These are phyloP conservation scores for Harpagoxenus sublaevis DNA, from an alignment of 2,888 invertebrate species.

Conservation along the genomic window DNA sequence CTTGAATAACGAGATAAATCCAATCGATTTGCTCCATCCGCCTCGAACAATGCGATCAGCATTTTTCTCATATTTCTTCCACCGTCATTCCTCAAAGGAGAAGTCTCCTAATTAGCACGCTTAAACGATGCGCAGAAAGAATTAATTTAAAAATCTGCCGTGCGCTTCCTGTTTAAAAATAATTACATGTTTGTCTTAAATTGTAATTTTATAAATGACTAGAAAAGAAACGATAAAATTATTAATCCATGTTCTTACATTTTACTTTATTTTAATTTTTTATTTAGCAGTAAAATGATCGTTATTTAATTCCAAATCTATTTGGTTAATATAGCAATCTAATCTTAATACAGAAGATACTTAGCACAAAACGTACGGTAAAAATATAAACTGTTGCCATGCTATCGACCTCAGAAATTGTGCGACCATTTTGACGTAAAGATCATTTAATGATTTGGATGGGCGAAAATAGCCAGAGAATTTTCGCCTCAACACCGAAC, in stretches of 20 bases:
- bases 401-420: neutral
- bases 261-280: neutral
- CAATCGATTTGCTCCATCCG: conserved; percentile 32
- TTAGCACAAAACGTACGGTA: neutral
- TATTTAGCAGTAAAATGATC: neutral
- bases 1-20: conserved; percentile 52
- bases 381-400: neutral
- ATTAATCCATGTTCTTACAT: neutral
- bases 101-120: conserved; percentile 34
- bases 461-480: neutral
- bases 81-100: neutral
- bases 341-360: neutral
- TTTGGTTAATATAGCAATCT: neutral
- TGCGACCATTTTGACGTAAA: neutral
- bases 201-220: neutral
- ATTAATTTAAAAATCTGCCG: conserved; percentile 9
- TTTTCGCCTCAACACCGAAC: neutral
- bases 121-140: neutral
- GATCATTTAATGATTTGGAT: neutral
- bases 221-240: neutral
- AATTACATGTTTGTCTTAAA: neutral
- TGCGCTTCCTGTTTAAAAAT: neutral
- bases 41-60: conserved; percentile 46
- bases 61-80: conserved; percentile 42
- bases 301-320: neutral